These are phyloP conservation scores for Temnothorax longispinosus DNA, from an alignment of 1,140 invertebrate species.

Conservation along the genomic window DNA sequence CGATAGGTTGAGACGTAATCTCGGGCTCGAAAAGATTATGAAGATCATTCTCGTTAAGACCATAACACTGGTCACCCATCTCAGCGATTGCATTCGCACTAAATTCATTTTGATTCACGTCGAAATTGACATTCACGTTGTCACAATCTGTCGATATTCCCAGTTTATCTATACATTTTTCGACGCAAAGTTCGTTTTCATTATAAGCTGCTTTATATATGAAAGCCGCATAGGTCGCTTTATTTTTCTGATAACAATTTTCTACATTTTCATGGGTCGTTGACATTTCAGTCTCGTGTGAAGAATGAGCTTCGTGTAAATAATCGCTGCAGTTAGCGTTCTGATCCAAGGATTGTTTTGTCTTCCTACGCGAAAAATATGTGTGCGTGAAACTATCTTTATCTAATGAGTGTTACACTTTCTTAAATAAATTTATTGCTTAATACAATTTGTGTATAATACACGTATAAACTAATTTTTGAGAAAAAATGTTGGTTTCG, in stretches of 20 bases:
- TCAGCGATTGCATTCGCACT: constrained; percentile 26
- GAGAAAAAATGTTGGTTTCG: not conserved
- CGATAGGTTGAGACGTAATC: constrained; percentile 62
- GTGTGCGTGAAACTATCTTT: not conserved
- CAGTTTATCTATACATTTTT: not conserved
- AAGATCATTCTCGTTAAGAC: constrained; percentile 69
- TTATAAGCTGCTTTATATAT: not conserved
- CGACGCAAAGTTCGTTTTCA: not conserved
- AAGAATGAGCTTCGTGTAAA: not conserved
- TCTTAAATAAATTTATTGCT: constrained; percentile 24
- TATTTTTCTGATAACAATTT: constrained; percentile 19
- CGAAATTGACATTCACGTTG: not conserved
- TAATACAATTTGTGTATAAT: not conserved
- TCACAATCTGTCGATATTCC: not conserved
- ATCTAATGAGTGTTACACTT: not conserved
- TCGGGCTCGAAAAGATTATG: constrained; percentile 73
- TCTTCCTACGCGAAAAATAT: constrained; percentile 11
- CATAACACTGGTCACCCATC: constrained; percentile 44
- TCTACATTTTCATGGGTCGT: not conserved
- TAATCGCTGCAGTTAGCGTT: not conserved
- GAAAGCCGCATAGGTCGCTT: not conserved
- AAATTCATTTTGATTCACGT: constrained; percentile 42
- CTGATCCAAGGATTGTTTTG: not conserved
- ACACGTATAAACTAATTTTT: not conserved
- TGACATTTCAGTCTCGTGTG: not conserved